Percentiles rank a stretch among this genome's conserved stretches.
Evolutionary conservation across 1,140 invertebrate species (phyloP).

Genomic region (Gonioctena quinquepunctata): DNA sequence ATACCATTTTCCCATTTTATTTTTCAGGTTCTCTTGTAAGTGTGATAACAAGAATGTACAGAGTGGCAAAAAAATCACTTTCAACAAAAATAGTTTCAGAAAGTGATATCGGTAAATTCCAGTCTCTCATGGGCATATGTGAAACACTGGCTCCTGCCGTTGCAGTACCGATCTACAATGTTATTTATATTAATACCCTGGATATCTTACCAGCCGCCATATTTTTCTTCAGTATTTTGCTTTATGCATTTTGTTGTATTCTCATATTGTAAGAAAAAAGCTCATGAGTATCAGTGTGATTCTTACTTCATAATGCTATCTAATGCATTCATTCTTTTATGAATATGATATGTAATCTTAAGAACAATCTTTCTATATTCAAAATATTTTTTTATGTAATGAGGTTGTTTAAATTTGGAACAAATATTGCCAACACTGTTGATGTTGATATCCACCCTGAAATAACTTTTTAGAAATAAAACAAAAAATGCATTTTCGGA

Average conservation of each 20-base stretch:
- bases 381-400: too few relatives aligned
- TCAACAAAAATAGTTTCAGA: slow-evolving; percentile 62
- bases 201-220: slow-evolving; percentile 55
- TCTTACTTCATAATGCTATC: too few relatives aligned
- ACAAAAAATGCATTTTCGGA: too few relatives aligned
- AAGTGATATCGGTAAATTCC: slow-evolving; percentile 62
- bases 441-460: too few relatives aligned
- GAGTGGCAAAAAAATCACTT: slow-evolving; percentile 60
- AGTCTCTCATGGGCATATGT: slow-evolving; percentile 61
- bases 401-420: too few relatives aligned
- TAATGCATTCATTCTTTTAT: too few relatives aligned
- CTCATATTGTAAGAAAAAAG: slow-evolving; percentile 29
- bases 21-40: slow-evolving; percentile 54
- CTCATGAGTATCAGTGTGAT: too few relatives aligned
- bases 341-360: too few relatives aligned
- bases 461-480: too few relatives aligned
- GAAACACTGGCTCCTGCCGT: slow-evolving; percentile 59
- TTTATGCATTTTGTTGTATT: slow-evolving; percentile 29
- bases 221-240: slow-evolving; percentile 55
- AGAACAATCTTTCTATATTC: background rate
- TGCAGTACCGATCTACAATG: slow-evolving; percentile 58
- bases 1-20: too few relatives aligned
- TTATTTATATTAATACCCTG: slow-evolving; percentile 56
- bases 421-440: too few relatives aligned
- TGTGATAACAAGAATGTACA: slow-evolving; percentile 60